Conservation (phyloP, 2,888 invertebrate genomes). For the Platypus cylindrus region DNA sequence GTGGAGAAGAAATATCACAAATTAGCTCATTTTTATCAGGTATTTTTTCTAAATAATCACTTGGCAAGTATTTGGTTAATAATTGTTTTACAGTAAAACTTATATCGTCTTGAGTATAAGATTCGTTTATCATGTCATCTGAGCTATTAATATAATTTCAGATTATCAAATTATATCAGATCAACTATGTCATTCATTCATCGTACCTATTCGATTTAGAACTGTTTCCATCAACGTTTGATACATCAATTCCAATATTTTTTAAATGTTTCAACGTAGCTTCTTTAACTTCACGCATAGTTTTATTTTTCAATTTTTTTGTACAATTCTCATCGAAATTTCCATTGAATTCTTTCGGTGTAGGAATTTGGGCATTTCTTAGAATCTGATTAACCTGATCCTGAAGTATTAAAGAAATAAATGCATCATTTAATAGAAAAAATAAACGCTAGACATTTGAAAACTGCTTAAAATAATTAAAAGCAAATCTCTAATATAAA, state of each 20-base stretch:
- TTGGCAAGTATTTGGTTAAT: slow-evolving; percentile 42
- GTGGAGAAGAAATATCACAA: background rate
- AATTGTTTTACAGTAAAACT: slow-evolving; percentile 44
- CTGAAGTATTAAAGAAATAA: slow-evolving; percentile 19
- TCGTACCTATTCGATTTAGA: slow-evolving; percentile 3
- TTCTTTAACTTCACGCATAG: slow-evolving; percentile 29
- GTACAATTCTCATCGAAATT: slow-evolving; percentile 3
- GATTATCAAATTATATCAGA: background rate
- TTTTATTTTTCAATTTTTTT: slow-evolving; percentile 18
- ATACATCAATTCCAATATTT: slow-evolving; percentile 29
- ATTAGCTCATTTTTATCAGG: slow-evolving; percentile 13
- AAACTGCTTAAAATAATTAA: background rate
- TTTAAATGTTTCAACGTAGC: slow-evolving; percentile 31
- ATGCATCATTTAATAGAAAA: background rate
- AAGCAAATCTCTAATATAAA: background rate
- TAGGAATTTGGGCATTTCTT: slow-evolving; percentile 32
- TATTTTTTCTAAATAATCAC: slow-evolving; percentile 35
- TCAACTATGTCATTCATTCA: background rate
- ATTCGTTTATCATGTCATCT: slow-evolving; percentile 12
- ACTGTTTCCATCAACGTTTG: slow-evolving; percentile 19
- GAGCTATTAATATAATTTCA: slow-evolving; percentile 9
- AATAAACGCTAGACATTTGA: background rate
- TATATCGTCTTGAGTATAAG: slow-evolving; percentile 32
- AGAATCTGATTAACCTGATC: slow-evolving; percentile 43
- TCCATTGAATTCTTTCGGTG: slow-evolving; percentile 13